Conservation (phyloP, 2,113 vertebrate genomes). For the Campylorhamphus procurvoides region DNA sequence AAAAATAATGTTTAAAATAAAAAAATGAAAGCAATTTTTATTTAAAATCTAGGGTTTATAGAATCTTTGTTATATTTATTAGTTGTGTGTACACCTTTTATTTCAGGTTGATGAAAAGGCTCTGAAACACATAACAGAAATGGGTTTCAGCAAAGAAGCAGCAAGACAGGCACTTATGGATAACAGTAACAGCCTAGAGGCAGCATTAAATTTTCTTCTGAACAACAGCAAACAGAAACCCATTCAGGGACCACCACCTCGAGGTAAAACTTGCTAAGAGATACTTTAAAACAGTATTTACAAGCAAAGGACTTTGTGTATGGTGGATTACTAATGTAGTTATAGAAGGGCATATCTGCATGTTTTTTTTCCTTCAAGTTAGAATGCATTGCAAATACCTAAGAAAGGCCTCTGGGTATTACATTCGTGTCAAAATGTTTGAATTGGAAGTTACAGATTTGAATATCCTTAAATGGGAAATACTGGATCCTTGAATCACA, state of each 20-base stretch:
- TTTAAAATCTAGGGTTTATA: neutral
- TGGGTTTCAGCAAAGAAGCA: constrained; percentile 95
- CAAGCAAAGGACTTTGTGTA: neutral
- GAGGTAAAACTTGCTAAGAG: constrained; percentile 77
- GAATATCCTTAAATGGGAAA: neutral
- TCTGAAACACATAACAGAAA: constrained; percentile 95
- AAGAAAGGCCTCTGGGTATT: neutral
- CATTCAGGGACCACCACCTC: constrained; percentile 74
- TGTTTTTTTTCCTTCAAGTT: neutral
- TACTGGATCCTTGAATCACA: neutral
- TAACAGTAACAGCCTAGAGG: constrained; percentile 93
- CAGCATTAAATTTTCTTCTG: constrained; percentile 92
- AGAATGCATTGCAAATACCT: neutral
- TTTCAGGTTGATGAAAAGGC: constrained; percentile 94
- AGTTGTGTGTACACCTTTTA: neutral
- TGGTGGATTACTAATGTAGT: neutral
- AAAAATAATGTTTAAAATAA: neutral
- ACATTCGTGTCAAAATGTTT: neutral
- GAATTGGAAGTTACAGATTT: neutral
- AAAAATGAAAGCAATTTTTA: neutral
- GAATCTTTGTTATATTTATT: neutral
- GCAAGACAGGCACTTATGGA: constrained; percentile 94
- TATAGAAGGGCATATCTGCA: neutral
- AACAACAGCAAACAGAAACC: constrained; percentile 81
- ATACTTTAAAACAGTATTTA: neutral